phyloP scores from a whole-genome alignment of 1,140 invertebrate species.

The Lepidurus apus region DNA sequence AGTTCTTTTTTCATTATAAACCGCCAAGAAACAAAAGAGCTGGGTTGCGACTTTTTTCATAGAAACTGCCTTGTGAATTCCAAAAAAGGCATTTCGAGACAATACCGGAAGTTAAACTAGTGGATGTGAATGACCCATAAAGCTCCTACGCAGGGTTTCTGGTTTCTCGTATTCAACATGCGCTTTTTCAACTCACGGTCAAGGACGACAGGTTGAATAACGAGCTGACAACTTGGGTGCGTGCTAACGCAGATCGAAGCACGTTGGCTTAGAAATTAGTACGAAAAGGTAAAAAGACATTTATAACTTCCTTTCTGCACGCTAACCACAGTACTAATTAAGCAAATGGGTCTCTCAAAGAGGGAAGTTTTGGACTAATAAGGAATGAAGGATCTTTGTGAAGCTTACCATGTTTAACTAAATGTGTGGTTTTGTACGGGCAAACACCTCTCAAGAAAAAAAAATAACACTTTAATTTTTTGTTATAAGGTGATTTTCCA shows the following conservation, averaged over 20 bases:
- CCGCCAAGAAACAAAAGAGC: no score
- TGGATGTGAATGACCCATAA: not conserved
- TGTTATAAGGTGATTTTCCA: no score
- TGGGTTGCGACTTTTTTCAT: no score
- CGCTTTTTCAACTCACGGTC: not conserved
- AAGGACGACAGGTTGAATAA: constrained; percentile 14
- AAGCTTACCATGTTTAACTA: not conserved
- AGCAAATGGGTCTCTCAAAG: not conserved
- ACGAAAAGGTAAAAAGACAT: not conserved
- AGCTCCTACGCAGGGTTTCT: not conserved
- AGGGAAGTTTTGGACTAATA: not conserved
- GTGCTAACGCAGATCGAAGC: not conserved
- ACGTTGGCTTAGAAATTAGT: not conserved
- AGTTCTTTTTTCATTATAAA: no score
- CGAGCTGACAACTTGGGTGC: not conserved
- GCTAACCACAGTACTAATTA: not conserved
- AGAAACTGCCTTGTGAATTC: no score
- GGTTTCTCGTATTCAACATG: not conserved
- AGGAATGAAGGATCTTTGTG: not conserved
- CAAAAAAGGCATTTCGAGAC: no score
- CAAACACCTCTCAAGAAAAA: no score
- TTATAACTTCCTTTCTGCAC: not conserved
- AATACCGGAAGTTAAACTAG: not conserved
- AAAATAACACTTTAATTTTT: no score
- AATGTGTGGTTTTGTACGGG: no score